A percentile compares a stretch with the other conserved stretches of the same genome.
These are phyloP conservation scores for Nephila pilipes DNA, from an alignment of 1,140 invertebrate genomes.

Conservation along the genomic window DNA sequence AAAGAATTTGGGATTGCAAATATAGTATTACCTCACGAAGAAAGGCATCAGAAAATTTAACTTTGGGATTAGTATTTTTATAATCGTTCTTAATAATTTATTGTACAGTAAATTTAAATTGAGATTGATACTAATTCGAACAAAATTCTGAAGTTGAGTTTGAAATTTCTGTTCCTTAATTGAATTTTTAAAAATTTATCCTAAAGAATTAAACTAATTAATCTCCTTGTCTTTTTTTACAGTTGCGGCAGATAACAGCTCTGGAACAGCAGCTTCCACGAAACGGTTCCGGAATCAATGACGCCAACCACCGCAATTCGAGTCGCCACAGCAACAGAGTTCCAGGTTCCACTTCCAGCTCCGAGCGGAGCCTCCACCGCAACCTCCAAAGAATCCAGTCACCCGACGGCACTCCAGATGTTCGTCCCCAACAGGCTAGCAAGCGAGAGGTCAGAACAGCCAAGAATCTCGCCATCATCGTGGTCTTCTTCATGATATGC, in stretches of 20 bases:
- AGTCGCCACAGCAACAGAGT: background rate
- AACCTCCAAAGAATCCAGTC: conserved; percentile 27
- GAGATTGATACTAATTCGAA: too few species aligned
- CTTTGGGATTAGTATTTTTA: too few species aligned
- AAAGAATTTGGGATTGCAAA: too few species aligned
- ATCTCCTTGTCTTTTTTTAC: conserved; percentile 12
- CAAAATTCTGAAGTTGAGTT: too few species aligned
- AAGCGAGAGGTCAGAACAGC: conserved; percentile 94
- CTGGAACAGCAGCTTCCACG: conserved; percentile 66
- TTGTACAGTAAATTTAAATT: too few species aligned
- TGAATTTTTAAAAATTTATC: too few species aligned
- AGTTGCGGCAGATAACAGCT: conserved; percentile 70
- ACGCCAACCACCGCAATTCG: background rate
- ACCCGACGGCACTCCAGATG: background rate
- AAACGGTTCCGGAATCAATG: background rate
- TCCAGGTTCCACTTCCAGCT: conserved; percentile 61
- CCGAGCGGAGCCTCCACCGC: conserved; percentile 64
- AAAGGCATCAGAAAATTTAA: too few species aligned
- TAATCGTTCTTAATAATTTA: too few species aligned
- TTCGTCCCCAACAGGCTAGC: conserved; percentile 73
- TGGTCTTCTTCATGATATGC: conserved; percentile 94
- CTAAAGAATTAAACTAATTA: background rate
- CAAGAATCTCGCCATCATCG: conserved; percentile 93
- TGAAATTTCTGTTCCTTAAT: too few species aligned
- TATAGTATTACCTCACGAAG: too few species aligned